Base-by-base conservation (phyloP, 2,888 invertebrate genomes). In the Andrena praecox region DNA sequence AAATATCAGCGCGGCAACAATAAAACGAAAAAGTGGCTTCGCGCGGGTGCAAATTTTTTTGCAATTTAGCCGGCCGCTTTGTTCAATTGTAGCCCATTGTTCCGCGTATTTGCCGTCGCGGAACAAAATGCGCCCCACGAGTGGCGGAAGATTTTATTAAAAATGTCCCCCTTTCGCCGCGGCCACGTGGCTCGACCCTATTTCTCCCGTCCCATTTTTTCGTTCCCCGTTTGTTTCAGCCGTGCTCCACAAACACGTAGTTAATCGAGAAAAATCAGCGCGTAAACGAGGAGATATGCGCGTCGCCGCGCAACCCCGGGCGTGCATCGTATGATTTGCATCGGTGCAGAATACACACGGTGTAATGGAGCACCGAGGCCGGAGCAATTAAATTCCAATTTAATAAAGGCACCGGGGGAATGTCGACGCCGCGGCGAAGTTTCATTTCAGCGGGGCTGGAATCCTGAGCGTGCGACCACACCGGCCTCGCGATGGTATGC, bases 361-460 rank as follows among this genome's bases (percentile, higher is more conserved):
- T 83, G 89, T 89, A 91, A 89, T 89, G 77, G 89, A 89, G 88
- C 84, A 84, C 75, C 82, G 75, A 77, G 83, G 87, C 70, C 85
- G 85, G 56, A 89, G 89, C 91, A 91, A 91, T 91, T 91, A 90
- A 91, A 91, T 91, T 91, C 89, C 90, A 87, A 91, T 91, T 91
- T 90, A 90, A 91, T 91, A 91, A 91, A 90, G 91, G 90, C 85
- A 85, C 85, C 85, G 85, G 77, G 89, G 84, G 90, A 89, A 87
- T 88, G 86, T 85, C 83, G 87, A 88, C 87, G 84, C 87, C 83
- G 79, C 71, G 78, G 83, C 84, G 78, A 88, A 90, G 89, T 90
- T 90, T 89, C 91, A 91, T 90, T 90, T 88, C 85, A 81, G 78
- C 77, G 73, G 72, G 79, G 63, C 63, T 84, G 89, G 90, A 91